phyloP scores from a whole-genome alignment of 2,888 invertebrate genomes.

The Agonopterix heracliana region DNA sequence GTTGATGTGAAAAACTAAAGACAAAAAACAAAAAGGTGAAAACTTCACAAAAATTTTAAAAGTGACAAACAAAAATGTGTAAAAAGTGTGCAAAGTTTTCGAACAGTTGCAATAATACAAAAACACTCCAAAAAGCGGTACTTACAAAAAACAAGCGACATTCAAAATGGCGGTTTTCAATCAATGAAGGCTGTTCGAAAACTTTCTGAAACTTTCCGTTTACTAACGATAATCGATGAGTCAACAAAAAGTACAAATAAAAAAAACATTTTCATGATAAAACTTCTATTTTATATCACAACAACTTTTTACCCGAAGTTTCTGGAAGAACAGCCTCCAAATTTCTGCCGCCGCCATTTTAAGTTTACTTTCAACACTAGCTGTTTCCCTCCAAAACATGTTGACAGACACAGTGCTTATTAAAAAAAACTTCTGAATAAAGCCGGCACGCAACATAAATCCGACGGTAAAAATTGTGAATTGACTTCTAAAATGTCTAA shows the following conservation, averaged over 20 bases:
- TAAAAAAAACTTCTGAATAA: constrained; percentile 16
- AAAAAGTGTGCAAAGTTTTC: constrained; percentile 74
- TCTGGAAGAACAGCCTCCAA: constrained; percentile 77
- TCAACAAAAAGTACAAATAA: constrained; percentile 44
- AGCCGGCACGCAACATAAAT: no score
- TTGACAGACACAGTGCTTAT: constrained; percentile 84
- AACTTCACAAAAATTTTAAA: constrained; percentile 4
- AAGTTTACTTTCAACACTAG: constrained; percentile 32
- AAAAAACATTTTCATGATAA: constrained; percentile 47
- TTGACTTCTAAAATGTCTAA: no score
- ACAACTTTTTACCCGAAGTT: constrained; percentile 53
- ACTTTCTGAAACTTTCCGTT: constrained; percentile 65
- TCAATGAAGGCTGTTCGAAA: constrained; percentile 82
- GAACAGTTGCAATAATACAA: constrained; percentile 70
- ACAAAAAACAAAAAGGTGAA: constrained; percentile 10
- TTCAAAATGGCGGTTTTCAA: constrained; percentile 68
- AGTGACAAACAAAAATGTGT: background rate
- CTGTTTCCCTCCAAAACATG: constrained; percentile 49
- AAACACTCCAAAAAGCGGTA: constrained; percentile 44
- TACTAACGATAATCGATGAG: constrained; percentile 31
- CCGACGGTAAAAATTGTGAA: no score
- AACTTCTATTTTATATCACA: constrained; percentile 41
- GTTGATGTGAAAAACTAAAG: no score
- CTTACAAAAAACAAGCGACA: constrained; percentile 29
- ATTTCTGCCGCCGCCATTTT: constrained; percentile 75